Base-by-base conservation (phyloP, 2,888 invertebrate species). In the Dicyrtomina minuta region DNA sequence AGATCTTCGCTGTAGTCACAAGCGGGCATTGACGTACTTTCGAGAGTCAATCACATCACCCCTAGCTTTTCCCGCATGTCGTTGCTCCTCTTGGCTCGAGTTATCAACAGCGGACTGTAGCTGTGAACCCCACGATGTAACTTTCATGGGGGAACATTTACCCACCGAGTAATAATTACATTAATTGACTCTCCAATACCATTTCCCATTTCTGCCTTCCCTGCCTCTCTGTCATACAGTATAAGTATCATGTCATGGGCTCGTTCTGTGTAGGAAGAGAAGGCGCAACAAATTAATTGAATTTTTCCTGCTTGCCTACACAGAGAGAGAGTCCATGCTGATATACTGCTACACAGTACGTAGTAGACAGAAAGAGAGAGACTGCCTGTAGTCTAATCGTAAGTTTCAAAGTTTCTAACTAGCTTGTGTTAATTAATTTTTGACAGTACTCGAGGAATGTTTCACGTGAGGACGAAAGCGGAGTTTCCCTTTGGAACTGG, bases 21-120 rank as follows among this genome's bases (percentile, higher is more conserved):
- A 72, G 44, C 53, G 71, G 53, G 72, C 72, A 2, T 51, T 75
- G 24, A 71, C 65, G 22, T 72, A 72, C 68, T 75, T 73, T 68
- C 72, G 72, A 12, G 75, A 75, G 56, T 74, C 75, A 15, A 73
- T 76, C 27, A 68, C 72, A 2, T 72, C 76, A 12, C 74, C 74
- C 1, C 70, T 72, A 22, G 71, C 72, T 2, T 77, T 71, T 64
- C 74, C 71, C 5, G 70, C 73, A 20, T 77, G 75, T 53, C 70
- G 66, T 43, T 75, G 76, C 41, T 61, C 61, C 22, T 64, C 59
- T 26, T 73, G 70, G 70, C 68, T 71, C 8, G 61, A 68, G 17
- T 71, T 73, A 44, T 68, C 68, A 13, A 62, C 68, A 17, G 43
- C 61, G 15, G 61, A 62, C 20, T 68, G 68, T 56, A 68, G 61